phyloP scores from a whole-genome alignment of 2,797 vertebrate genomes.

The Chrosomus eos region DNA sequence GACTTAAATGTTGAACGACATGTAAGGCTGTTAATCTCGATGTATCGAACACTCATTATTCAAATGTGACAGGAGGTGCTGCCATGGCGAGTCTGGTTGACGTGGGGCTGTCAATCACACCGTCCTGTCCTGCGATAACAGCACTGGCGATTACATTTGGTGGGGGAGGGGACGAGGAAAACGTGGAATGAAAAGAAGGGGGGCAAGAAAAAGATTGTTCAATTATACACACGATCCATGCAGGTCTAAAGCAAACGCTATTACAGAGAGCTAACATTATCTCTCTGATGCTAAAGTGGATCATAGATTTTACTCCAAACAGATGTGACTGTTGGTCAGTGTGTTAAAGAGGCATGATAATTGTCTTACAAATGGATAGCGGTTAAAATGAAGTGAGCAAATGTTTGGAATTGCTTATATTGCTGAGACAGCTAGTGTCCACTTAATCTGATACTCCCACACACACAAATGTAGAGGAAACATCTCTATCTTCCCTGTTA shows the following conservation, averaged over 20 bases:
- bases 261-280: constrained; percentile 42
- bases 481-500: neutral
- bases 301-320: constrained; percentile 21
- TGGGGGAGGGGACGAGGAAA: constrained; percentile 26
- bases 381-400: neutral
- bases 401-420: constrained; percentile 16
- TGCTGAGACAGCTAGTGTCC: constrained; percentile 1
- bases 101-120: constrained; percentile 42
- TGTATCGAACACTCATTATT: constrained; percentile 40
- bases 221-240: constrained; percentile 55
- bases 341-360: constrained; percentile 35
- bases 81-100: constrained; percentile 34
- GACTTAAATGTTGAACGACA: constrained; percentile 25
- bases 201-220: constrained; percentile 29
- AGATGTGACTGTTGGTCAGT: constrained; percentile 41
- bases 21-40: constrained; percentile 43
- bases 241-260: constrained; percentile 45
- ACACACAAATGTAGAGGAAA: neutral
- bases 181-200: neutral
- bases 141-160: constrained; percentile 26
- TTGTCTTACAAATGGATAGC: constrained; percentile 39
- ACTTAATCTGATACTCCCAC: constrained; percentile 3
- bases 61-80: constrained; percentile 49
- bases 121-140: constrained; percentile 32
- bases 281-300: neutral